Base-by-base conservation (phyloP, 2,888 invertebrate species). In the Apocheima hispidaria region DNA sequence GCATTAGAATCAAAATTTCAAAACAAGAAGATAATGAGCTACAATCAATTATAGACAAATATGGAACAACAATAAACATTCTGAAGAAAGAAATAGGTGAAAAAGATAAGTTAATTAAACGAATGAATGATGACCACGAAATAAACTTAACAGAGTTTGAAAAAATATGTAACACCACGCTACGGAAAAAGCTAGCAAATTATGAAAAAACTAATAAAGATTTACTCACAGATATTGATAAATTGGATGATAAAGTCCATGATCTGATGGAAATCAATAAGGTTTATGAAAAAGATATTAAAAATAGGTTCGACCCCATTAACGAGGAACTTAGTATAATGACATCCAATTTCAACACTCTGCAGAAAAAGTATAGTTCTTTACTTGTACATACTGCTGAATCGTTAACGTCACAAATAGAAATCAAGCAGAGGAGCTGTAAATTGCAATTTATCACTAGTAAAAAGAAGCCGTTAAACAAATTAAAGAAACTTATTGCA, bases 291-390 rank as follows among this genome's bases (percentile, higher is more conserved):
- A 18, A 7, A 7, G 36, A 36, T 35, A 16, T 36, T 6, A 36
- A 18, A 36, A 35, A 35, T 4, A n/a, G n/a, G n/a, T n/a, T n/a
- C n/a, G n/a, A n/a, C n/a, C n/a, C n/a, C n/a, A n/a, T n/a, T n/a
- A n/a, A n/a, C n/a, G n/a, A n/a, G n/a, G n/a, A n/a, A n/a, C n/a
- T n/a, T n/a, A n/a, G n/a, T n/a, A n/a, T n/a, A n/a, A n/a, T n/a
- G n/a, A n/a, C n/a, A n/a, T n/a, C n/a, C n/a, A n/a, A n/a, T n/a
- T n/a, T n/a, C n/a, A 35, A 21, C 18, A 9, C 14, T 20, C 14
- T n/a, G n/a, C 38, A 36, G 16, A 9, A 33, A 40, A 46, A 46
- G n/a, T 33, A 33, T 21, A 49, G 33, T 49, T 18, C 6, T 20
- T 12, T 48, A 7, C 33, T 33, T 3, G 12, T 40, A 21, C 20